These are phyloP conservation scores for Pemphigus obesinymphae DNA, from an alignment of 1,140 invertebrate species.

Conservation along the genomic window DNA sequence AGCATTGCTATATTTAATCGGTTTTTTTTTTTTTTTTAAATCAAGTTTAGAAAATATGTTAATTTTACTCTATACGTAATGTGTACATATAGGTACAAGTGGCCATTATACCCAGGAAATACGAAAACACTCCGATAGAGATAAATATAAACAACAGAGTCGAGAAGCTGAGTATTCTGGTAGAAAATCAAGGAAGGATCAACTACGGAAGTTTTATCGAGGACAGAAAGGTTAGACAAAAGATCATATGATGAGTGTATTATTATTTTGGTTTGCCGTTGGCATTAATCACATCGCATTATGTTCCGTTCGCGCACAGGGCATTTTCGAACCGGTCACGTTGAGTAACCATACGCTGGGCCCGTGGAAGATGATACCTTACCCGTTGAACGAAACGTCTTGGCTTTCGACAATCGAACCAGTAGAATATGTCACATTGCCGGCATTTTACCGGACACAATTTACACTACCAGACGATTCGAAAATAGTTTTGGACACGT, in stretches of 20 bases:
- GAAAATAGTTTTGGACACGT: background rate
- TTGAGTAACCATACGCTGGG: constrained; percentile 10
- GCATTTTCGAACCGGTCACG: constrained; percentile 16
- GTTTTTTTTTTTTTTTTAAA: background rate
- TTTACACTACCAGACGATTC: background rate
- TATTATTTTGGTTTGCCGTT: background rate
- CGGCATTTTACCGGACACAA: constrained; percentile 25
- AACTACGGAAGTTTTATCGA: constrained; percentile 63
- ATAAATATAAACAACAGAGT: background rate
- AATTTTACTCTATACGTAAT: too few species aligned
- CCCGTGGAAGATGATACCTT: constrained; percentile 40
- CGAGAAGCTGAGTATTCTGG: constrained; percentile 60
- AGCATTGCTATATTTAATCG: too few species aligned
- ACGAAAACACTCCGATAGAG: background rate
- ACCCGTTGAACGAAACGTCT: constrained; percentile 29
- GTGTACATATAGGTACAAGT: background rate
- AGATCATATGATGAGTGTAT: too few species aligned
- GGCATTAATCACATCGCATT: too few species aligned
- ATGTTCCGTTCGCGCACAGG: background rate
- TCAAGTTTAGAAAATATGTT: too few species aligned
- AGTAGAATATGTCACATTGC: background rate
- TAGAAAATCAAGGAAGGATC: constrained; percentile 78
- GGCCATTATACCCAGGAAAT: background rate
- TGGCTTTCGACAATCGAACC: constrained; percentile 24
- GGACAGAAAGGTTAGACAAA: constrained; percentile 60